Evolutionary conservation across 2,113 vertebrate species (phyloP).

Genomic region (Chaetura pelagica): DNA sequence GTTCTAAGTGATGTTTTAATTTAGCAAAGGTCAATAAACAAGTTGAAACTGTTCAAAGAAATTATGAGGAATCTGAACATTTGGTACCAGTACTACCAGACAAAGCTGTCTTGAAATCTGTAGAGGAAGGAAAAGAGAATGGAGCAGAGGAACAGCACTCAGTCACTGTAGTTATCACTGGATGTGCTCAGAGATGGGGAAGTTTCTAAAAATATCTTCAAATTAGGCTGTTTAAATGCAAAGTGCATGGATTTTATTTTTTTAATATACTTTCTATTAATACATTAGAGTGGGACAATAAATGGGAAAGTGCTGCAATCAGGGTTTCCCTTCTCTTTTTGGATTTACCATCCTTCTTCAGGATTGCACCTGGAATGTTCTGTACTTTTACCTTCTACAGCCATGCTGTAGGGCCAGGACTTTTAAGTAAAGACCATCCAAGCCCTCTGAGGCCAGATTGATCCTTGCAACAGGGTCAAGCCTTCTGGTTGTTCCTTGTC

Average conservation of each 20-base stretch:
- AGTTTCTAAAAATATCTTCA: neutral
- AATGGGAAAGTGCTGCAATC: neutral
- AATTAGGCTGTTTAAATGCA: neutral
- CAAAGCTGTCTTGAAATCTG: neutral
- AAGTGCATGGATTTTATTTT: neutral
- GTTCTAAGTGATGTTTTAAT: neutral
- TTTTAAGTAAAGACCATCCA: neutral
- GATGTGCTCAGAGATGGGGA: neutral
- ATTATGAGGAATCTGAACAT: neutral
- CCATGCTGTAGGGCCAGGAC: neutral
- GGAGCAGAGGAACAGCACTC: neutral
- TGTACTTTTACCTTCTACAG: neutral
- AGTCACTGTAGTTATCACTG: fast-evolving
- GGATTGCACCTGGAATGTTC: neutral
- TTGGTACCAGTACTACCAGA: neutral
- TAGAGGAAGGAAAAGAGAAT: neutral
- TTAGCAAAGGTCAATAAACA: neutral
- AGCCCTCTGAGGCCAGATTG: neutral
- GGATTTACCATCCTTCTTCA: neutral
- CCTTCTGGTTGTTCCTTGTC: neutral
- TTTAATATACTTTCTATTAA: neutral
- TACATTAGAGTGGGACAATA: neutral
- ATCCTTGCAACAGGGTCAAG: neutral
- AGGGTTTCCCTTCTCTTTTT: neutral
- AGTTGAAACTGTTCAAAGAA: neutral